Evolutionary conservation across 2,888 invertebrate genomes (phyloP).

Genomic region (Lasioglossum oenotherae): DNA sequence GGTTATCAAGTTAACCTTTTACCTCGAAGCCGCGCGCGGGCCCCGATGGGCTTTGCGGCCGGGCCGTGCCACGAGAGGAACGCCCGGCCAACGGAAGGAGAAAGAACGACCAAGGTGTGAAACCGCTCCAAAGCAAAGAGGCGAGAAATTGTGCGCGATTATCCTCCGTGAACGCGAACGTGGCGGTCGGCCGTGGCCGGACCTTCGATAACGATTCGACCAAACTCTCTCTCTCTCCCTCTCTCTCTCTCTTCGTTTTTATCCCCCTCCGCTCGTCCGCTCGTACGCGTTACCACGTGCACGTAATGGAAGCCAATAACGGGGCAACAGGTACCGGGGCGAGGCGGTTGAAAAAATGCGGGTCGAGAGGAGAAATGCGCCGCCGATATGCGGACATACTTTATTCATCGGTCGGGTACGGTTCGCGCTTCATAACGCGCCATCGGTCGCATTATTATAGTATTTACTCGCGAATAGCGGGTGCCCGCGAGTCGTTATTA

Average conservation of each 20-base stretch:
- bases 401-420: constrained; percentile 64
- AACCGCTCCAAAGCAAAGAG: constrained; percentile 84
- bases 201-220: constrained; percentile 78
- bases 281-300: constrained; percentile 44
- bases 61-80: constrained; percentile 23
- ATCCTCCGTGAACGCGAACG: constrained; percentile 77
- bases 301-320: constrained; percentile 49
- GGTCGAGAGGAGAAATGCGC: constrained; percentile 5
- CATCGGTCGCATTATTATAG: constrained; percentile 71
- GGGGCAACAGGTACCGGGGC: constrained; percentile 63
- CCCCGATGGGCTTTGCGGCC: constrained; percentile 68
- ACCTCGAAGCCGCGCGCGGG: constrained; percentile 75
- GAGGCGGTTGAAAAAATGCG: constrained; percentile 29
- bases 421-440: constrained; percentile 72
- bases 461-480: constrained; percentile 70
- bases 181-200: constrained; percentile 51
- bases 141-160: constrained; percentile 84
- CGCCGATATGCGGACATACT: constrained; percentile 48
- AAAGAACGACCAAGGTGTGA: constrained; percentile 80
- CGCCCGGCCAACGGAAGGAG: constrained; percentile 34
- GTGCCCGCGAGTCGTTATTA: constrained; percentile 68
- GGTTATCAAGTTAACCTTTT: constrained; percentile 84
- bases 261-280: not conserved
- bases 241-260: not conserved
- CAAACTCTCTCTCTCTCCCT: constrained; percentile 65